Base-by-base conservation (phyloP, 2,888 invertebrate genomes). In the Platycnemis pennipes region DNA sequence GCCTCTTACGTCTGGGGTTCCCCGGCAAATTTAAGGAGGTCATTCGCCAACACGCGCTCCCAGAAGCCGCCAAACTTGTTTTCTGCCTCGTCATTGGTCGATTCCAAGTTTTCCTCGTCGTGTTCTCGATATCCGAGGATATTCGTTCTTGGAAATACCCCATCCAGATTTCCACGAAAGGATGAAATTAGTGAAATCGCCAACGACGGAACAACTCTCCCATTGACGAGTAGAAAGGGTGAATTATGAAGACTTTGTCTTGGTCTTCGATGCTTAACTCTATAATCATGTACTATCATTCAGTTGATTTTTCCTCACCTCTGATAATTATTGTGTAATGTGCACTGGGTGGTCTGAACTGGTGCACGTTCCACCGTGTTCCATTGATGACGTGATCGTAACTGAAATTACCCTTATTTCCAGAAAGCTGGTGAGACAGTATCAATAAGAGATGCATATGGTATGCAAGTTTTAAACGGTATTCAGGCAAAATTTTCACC, bases 51-150 rank as follows among this genome's bases (percentile, higher is more conserved):
- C 77, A 37, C 77, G 13, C 13, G 31, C n/a, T 77, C 31, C 13
- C 77, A 37, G 77, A 77, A 77, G 77, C 77, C 37, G 37, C 31
- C 37, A 37, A 77, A 77, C 77, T 37, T 16, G 77, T 77, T 77
- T 77, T 11, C 37, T 13, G 7, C 77, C 77, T 77, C 77, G 13
- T 77, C 77, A 77, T 77, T 77, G 37, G 77, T 11, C 37, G n/a
- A 37, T 31, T 77, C 37, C n/a, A 37, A 77, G 77, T 77, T 77
- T 77, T 77, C 77, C 77, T 77, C 77, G 31, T 77, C 37, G 77
- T 77, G 77, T 37, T 77, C 77, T 77, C 37, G 77, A 26, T 77
- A 77, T 77, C 13, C 77, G 77, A 37, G 13, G 77, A 37, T 16
- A 31, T 77, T 37, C 31, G 22, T 69, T 77, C 37, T 37, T 37